Percentiles rank a stretch among this genome's conserved stretches.
These are phyloP conservation scores for Zaprionus tsacasi DNA, from an alignment of 1,140 invertebrate genomes.

Conservation along the genomic window DNA sequence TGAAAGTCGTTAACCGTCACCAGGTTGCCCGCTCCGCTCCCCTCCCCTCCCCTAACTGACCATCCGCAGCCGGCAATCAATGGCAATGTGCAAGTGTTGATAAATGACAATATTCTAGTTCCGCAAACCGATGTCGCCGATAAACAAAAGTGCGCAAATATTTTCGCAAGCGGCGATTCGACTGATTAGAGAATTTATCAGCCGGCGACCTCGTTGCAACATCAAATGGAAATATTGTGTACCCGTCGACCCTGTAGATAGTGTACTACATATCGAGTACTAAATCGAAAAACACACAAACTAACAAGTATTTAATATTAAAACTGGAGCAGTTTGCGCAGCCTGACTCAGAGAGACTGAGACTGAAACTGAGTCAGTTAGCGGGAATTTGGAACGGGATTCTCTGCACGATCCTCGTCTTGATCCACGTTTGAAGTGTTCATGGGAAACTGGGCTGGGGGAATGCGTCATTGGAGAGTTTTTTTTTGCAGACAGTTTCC, in stretches of 20 bases:
- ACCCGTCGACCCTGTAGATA: conserved; percentile 32
- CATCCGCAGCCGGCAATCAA: conserved; percentile 18
- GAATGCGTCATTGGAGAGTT: conserved; percentile 33
- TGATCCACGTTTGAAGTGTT: neutral
- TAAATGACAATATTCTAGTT: conserved; percentile 58
- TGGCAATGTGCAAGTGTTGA: conserved; percentile 58
- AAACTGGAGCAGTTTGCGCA: neutral
- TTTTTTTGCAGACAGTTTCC: conserved; percentile 25
- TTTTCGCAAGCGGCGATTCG: conserved; percentile 38
- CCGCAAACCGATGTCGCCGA: conserved; percentile 62
- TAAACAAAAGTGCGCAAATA: conserved; percentile 55
- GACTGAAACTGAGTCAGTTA: conserved; percentile 23
- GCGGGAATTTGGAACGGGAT: neutral
- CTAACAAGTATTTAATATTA: neutral
- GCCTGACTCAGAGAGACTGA: neutral
- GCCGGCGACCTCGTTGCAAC: conserved; percentile 57
- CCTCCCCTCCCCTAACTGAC: neutral
- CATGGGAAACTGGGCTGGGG: conserved; percentile 7
- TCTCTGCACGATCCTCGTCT: too few species aligned
- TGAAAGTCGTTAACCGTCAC: conserved; percentile 4
- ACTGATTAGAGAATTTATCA: conserved; percentile 76
- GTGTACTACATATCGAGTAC: neutral
- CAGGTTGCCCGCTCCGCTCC: neutral
- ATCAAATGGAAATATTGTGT: conserved; percentile 70
- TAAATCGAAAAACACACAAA: neutral